Percentiles rank a stretch among this genome's conserved stretches.
These are phyloP conservation scores for Tetrax tetrax DNA, from an alignment of 2,113 vertebrate species.

Conservation along the genomic window DNA sequence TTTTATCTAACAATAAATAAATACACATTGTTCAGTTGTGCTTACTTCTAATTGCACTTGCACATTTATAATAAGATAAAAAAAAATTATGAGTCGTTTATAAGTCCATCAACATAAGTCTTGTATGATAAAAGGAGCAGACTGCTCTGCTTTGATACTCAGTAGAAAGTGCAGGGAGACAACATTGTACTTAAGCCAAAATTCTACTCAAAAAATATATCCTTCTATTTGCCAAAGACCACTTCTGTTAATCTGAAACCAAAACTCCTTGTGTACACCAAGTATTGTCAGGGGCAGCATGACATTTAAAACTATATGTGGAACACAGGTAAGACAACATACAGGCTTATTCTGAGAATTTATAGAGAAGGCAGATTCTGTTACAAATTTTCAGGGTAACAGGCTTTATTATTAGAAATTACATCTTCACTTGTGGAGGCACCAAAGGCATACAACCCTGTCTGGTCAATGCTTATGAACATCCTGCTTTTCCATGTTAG, in stretches of 20 bases:
- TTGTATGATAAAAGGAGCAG: neutral
- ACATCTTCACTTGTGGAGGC: neutral
- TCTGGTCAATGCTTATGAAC: neutral
- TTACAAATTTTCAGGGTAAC: neutral
- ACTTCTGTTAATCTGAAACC: neutral
- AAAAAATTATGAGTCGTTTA: neutral
- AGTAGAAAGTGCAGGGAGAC: neutral
- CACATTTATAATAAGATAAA: neutral
- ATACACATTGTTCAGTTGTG: neutral
- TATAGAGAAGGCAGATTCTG: accelerated
- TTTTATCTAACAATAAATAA: neutral
- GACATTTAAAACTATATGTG: neutral
- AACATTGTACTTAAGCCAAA: neutral
- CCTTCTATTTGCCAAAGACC: neutral
- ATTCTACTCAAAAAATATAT: neutral
- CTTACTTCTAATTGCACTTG: neutral
- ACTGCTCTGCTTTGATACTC: neutral
- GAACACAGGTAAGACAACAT: neutral
- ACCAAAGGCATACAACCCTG: neutral
- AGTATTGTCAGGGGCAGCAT: neutral
- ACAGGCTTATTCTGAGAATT: neutral
- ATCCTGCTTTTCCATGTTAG: neutral
- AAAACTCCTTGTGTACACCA: neutral
- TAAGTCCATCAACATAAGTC: neutral
- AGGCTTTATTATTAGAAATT: neutral